A percentile compares a stretch with the other conserved stretches of the same genome.
Conservation (phyloP, 2,797 vertebrate genomes). For the Phoebastria nigripes region DNA sequence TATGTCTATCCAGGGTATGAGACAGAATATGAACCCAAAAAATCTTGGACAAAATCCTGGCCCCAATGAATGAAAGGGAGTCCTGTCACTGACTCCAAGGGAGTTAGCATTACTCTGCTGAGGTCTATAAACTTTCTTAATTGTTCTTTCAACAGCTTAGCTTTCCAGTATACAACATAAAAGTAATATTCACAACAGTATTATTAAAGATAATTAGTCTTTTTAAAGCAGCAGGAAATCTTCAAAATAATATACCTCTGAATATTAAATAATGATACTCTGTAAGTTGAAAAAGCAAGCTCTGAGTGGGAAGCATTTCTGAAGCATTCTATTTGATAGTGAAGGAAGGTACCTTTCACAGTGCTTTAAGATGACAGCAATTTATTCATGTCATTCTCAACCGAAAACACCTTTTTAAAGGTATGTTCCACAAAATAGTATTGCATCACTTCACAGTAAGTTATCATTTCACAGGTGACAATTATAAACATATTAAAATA, state of each 20-base stretch:
- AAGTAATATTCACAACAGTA: not conserved
- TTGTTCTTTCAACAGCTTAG: not conserved
- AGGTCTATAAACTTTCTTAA: not conserved
- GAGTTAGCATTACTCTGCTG: not conserved
- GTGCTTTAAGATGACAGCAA: not conserved
- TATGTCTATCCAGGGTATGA: not conserved
- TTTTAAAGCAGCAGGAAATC: not conserved
- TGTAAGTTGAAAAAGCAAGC: not conserved
- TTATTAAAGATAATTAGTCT: not conserved
- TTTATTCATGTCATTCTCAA: not conserved
- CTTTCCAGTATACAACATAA: not conserved
- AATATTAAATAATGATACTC: not conserved
- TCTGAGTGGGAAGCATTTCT: not conserved
- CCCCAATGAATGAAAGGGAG: not conserved
- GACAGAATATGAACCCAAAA: constrained; percentile 1
- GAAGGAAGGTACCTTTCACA: not conserved
- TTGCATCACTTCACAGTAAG: not conserved
- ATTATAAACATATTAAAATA: not conserved
- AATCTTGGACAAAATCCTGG: not conserved
- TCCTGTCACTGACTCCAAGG: not conserved
- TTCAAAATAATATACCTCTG: not conserved
- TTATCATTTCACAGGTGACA: not conserved
- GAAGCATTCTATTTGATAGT: not conserved
- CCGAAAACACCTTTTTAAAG: not conserved
- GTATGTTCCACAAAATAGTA: not conserved